phyloP scores from a whole-genome alignment of 2,113 vertebrate species.

The Anhinga rufa region DNA sequence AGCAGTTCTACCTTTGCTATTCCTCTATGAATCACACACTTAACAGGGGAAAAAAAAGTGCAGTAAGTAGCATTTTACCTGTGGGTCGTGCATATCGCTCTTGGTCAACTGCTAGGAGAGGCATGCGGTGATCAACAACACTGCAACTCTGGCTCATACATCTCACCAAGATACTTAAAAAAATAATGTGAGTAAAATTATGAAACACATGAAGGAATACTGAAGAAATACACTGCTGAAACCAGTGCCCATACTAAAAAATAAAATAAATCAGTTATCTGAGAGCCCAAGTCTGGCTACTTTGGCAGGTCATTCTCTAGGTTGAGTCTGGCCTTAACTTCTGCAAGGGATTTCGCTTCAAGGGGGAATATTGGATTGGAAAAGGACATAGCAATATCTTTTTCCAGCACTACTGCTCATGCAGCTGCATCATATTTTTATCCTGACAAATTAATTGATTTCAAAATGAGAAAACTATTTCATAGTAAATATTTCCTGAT shows the following conservation, averaged over 20 bases:
- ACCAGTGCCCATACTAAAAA: not conserved
- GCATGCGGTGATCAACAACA: conserved; percentile 18
- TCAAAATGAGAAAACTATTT: not conserved
- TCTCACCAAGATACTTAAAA: not conserved
- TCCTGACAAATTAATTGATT: not conserved
- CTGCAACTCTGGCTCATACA: not conserved
- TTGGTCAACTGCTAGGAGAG: not conserved
- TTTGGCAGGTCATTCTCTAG: not conserved
- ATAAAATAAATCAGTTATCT: not conserved
- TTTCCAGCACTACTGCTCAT: not conserved
- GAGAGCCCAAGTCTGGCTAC: not conserved
- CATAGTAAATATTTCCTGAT: not conserved
- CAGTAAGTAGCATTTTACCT: not conserved
- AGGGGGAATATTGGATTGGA: not conserved
- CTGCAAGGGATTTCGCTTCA: not conserved
- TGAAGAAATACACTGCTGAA: not conserved
- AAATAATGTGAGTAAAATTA: not conserved
- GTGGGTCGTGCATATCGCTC: not conserved
- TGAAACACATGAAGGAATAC: not conserved
- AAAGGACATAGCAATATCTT: not conserved
- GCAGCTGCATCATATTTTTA: not conserved
- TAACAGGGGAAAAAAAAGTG: not conserved
- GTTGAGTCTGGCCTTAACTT: not conserved
- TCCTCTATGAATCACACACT: not conserved
- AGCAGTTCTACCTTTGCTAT: not conserved